Evolutionary conservation across 2,888 invertebrate genomes (phyloP), one percentile per base, ranked within the genome.

Genomic region (Eupeodes luniger): DNA sequence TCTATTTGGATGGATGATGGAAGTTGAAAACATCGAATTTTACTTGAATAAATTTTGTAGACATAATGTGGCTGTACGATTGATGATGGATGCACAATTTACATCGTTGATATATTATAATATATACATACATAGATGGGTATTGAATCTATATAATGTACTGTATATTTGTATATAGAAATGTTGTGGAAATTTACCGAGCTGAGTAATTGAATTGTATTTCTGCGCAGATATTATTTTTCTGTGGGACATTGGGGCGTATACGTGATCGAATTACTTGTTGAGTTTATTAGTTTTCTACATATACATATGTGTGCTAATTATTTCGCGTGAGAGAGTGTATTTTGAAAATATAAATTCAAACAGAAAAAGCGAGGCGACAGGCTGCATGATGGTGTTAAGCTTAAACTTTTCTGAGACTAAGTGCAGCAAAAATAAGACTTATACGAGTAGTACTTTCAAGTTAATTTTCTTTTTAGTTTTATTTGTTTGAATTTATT

Each of bases 191-290:
- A 70, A 70, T 70, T 51, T 51, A 74, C 19, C 70, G 27, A 69
- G 80, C 47, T 77, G 80, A 76, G 82, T 82, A 82, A 70, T 79
- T 77, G 61, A 72, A 77, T 81, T 75, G 55, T 51, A 47, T 64
- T 27, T 75, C 49, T 70, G 70, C 70, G 70, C 70, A 70, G 70
- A 51, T 55, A 57, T 70, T 85, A 53, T 81, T 59, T 61, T 70
- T 81, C 47, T 67, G 40, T 72, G 53, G 82, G 47, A 76, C 76
- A 76, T 49, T 66, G 19, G 55, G 62, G 79, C 83, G 80, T 80
- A 80, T 83, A 76, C 86, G 75, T 80, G 72, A 83, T 79, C 44
- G 76, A 78, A 64, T 69, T 57, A 78, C 81, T 74, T 75, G 74
- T 69, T 81, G 77, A 67, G 34, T 57, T 72, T 72, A 66, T 66